A percentile compares a stretch with the other conserved stretches of the same genome.
These are phyloP conservation scores for Drosophila navojoa DNA, from an alignment of 1,140 invertebrate genomes.

Conservation along the genomic window DNA sequence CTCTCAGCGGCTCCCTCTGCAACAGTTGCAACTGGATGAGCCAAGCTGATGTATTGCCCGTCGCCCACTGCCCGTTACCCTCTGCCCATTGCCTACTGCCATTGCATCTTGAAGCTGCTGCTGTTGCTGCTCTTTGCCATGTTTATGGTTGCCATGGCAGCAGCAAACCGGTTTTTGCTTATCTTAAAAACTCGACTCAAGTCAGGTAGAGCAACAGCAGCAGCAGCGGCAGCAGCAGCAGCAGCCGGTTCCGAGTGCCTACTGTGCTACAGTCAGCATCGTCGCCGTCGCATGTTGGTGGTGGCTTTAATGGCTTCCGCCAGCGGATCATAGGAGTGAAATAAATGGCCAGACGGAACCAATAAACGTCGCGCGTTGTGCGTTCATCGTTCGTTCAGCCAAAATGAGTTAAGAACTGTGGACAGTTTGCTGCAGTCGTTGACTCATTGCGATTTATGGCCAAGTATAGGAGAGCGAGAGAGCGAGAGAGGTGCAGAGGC, in stretches of 20 bases:
- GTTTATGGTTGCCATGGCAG: constrained; percentile 72
- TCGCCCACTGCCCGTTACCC: constrained; percentile 7
- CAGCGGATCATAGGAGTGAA: constrained; percentile 83
- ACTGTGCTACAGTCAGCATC: constrained; percentile 38
- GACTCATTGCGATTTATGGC: constrained; percentile 68
- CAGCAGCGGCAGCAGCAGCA: constrained; percentile 17
- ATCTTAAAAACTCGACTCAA: constrained; percentile 58
- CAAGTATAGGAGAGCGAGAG: constrained; percentile 4
- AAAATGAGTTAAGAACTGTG: constrained; percentile 81
- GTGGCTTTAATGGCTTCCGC: constrained; percentile 84
- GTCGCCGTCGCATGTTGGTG: constrained; percentile 50
- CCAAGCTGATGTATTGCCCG: constrained; percentile 65
- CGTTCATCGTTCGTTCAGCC: constrained; percentile 62
- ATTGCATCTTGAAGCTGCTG: constrained; percentile 6
- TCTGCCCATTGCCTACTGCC: constrained; percentile 4
- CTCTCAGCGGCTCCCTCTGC: constrained; percentile 24
- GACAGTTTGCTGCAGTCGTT: constrained; percentile 68
- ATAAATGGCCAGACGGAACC: constrained; percentile 83
- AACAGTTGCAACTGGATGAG: constrained; percentile 37
- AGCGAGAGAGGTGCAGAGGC: not conserved
- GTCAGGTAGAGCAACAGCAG: constrained; percentile 49
- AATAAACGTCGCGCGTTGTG: constrained; percentile 82
- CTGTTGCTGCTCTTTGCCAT: constrained; percentile 36
- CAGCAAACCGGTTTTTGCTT: constrained; percentile 66
- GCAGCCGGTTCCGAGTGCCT: constrained; percentile 48